Base-by-base conservation (phyloP, 2,888 invertebrate species). In the Polydesmus complanatus region DNA sequence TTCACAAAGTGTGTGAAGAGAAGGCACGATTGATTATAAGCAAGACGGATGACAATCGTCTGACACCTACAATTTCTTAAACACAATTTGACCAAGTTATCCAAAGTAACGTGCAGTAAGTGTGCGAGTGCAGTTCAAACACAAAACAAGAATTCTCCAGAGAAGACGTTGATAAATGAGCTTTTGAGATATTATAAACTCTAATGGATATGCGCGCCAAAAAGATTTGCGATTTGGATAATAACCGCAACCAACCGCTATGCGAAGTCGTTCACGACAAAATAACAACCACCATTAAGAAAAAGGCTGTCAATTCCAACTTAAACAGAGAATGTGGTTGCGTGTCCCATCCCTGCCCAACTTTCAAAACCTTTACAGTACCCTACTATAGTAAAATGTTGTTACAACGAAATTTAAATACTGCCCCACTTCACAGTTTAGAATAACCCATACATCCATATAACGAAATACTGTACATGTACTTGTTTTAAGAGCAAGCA, bases 31-130 rank as follows among this genome's bases (percentile, higher is more conserved):
- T 26, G 56, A 56, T 56, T 56, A 56, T 27, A 26, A 27, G 27
- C 21, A 56, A 26, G 56, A 56, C 27, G 56, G 37, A 56, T 56
- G 56, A 19, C 37, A 56, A 27, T 27, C 56, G 19, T 27, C 26
- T 56, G 56, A 56, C 56, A 56, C 56, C 56, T 37, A 56, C 56
- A 27, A 56, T 56, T 56, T 37, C 25, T 26, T 56, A 27, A 56
- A 56, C 56, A 56, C 56, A 56, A 56, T 56, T 56, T 56, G 56
- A 56, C 56, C 56, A 27, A 56, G 56, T 56, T 56, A 56, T 56
- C 37, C 37, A 27, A 56, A 56, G 37, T 37, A 37, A 5, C 37
- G 5, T 8, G 14, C 37, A 37, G 8, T 37, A n/a, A n/a, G n/a
- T n/a, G n/a, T n/a, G n/a, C n/a, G n/a, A n/a, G n/a, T n/a, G n/a